Evolutionary conservation across 1,140 invertebrate species (phyloP), one percentile per base, ranked within the genome.

Genomic region (Drosophila suzukii): DNA sequence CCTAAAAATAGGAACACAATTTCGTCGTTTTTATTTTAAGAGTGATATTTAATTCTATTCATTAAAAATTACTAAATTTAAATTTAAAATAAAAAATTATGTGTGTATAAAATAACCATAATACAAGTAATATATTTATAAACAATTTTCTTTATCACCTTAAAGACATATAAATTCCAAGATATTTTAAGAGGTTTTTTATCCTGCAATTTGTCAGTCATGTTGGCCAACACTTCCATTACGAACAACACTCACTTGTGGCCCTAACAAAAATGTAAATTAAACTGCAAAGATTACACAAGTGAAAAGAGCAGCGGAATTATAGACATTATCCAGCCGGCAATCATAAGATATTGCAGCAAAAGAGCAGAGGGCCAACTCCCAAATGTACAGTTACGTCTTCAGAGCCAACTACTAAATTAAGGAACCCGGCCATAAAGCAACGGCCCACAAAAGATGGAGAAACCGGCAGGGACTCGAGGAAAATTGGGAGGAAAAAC

Each of bases 391-490:
- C 84, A 83, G 79, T 88, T 88, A 77, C 67, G 78, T 66, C 75
- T 79, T 88, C 55, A 54, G 63, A 53, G 46, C 62, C 66, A 88
- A 88, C 83, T 88, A 88, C 84, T 88, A 88, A 88, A 88, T 88
- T 88, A 88, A 83, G 84, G 58, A 80, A 51, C 80, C 39, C 44
- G 67, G 84, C 75, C 79, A 88, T 89, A 88, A 88, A 88, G 72
- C 85, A 88, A 61, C 53, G 44, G 62, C 67, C 43, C 41, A 79
- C 63, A 73, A 63, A 50, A 79, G 81, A 62, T 61, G 71, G 73
- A 44, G 66, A 54, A 57, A 60, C 55, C 49, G 30, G 38, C 43
- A 11, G 12, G 12, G 20, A 47, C 44, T 2, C 5, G 44, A 24
- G 44, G 20, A 20, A 47, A 47, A 47, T 12, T 12, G 44, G 20